A percentile compares a stretch with the other conserved stretches of the same genome.
These are phyloP conservation scores for Heliconius ismenius DNA, from an alignment of 2,888 invertebrate genomes.

Conservation along the genomic window DNA sequence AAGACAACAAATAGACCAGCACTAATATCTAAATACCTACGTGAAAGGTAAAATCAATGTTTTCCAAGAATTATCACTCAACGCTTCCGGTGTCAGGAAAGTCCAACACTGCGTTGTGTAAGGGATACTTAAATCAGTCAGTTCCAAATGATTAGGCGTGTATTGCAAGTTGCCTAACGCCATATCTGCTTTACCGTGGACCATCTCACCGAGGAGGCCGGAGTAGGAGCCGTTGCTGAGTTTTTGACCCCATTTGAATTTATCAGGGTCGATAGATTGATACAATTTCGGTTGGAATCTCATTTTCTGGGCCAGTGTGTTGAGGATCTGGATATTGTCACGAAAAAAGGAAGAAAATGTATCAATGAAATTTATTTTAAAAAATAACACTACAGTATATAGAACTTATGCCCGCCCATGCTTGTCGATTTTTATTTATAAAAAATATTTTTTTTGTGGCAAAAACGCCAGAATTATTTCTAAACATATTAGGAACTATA, in stretches of 20 bases:
- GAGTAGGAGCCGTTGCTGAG: constrained; percentile 85
- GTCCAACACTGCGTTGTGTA: constrained; percentile 92
- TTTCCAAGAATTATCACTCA: constrained; percentile 92
- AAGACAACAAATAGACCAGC: not conserved
- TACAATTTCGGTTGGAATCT: constrained; percentile 87
- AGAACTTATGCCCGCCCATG: no score
- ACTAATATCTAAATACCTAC: constrained; percentile 65
- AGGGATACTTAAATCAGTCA: constrained; percentile 88
- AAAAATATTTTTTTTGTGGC: no score
- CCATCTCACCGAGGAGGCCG: constrained; percentile 88
- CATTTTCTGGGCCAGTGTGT: constrained; percentile 85
- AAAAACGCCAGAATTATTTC: no score
- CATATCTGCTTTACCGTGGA: constrained; percentile 85
- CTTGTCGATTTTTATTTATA: no score
- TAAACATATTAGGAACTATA: no score
- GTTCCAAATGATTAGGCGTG: constrained; percentile 84
- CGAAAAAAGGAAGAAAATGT: not conserved
- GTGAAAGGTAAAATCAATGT: constrained; percentile 90
- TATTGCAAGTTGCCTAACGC: constrained; percentile 90
- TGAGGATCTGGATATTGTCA: constrained; percentile 79
- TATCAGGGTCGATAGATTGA: constrained; percentile 82
- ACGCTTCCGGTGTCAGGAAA: constrained; percentile 90
- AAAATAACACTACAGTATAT: no score
- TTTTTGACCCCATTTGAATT: constrained; percentile 86
- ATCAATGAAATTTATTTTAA: no score